Conservation (phyloP, 2,113 vertebrate species). For the Chiloscyllium plagiosum region DNA sequence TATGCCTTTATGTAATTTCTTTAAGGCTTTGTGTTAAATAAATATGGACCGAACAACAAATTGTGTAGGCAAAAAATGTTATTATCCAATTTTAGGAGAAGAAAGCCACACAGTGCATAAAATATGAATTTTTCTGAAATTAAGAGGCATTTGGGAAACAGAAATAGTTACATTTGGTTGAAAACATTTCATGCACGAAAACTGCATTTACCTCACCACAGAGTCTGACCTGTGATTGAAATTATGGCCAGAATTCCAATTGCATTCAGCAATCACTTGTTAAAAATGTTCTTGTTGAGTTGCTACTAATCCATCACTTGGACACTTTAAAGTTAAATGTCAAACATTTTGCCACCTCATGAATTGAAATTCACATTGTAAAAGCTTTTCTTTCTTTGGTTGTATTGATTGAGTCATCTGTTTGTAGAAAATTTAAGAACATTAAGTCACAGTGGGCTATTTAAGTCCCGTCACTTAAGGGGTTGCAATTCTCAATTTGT, state of each 20-base stretch:
- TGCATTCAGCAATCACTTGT: not conserved
- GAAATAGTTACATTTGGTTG: not conserved
- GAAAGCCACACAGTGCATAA: not conserved
- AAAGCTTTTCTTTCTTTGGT: not conserved
- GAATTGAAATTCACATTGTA: not conserved
- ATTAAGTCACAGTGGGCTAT: not conserved
- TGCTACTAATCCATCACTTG: conserved; percentile 4
- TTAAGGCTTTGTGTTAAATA: not conserved
- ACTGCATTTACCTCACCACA: not conserved
- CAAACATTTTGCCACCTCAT: not conserved
- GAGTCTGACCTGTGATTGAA: not conserved
- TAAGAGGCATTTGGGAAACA: not conserved
- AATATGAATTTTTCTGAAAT: not conserved
- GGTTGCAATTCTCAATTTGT: not conserved
- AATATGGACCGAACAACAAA: not conserved
- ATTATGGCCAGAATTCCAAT: not conserved
- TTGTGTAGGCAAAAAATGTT: not conserved
- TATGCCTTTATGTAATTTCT: not conserved
- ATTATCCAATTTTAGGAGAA: not conserved
- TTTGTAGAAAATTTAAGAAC: not conserved
- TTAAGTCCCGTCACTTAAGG: not conserved
- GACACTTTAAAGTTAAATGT: not conserved
- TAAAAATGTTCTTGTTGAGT: not conserved
- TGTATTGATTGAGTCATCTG: not conserved
- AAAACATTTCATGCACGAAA: not conserved